phyloP scores from a whole-genome alignment of 1,140 invertebrate genomes.

The Drosophila auraria region DNA sequence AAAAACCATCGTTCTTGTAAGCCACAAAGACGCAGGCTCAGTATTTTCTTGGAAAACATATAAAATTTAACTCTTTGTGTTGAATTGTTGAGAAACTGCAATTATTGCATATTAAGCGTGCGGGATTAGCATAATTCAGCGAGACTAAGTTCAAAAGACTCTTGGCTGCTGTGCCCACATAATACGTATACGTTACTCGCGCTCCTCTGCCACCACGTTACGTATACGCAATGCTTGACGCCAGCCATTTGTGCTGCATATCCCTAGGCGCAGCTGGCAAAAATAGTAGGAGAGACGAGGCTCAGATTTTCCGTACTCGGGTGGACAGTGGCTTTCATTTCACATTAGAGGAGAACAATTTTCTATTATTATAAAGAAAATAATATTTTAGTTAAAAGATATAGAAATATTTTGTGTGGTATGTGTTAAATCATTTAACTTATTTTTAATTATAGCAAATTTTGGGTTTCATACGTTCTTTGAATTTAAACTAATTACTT shows the following conservation, averaged over 20 bases:
- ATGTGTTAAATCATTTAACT: too few species aligned
- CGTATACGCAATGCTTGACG: constrained; percentile 51
- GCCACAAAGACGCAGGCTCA: constrained; percentile 24
- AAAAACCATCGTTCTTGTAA: constrained; percentile 8
- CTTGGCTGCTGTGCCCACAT: constrained; percentile 10
- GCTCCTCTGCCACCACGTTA: constrained; percentile 1
- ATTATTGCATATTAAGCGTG: constrained; percentile 66
- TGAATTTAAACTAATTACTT: too few species aligned
- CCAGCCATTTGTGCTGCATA: constrained; percentile 74
- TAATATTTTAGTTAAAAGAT: too few species aligned
- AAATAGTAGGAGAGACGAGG: constrained; percentile 25
- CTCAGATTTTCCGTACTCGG: constrained; percentile 23
- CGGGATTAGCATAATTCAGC: constrained; percentile 58
- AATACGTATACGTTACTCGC: constrained; percentile 47
- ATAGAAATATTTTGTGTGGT: too few species aligned
- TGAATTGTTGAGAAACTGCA: constrained; percentile 57
- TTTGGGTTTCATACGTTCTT: too few species aligned
- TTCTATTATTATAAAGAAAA: too few species aligned
- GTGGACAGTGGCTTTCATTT: not conserved
- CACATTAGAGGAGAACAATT: too few species aligned
- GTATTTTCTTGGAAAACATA: constrained; percentile 15
- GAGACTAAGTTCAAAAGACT: constrained; percentile 6
- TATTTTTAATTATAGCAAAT: not conserved
- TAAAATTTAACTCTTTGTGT: constrained; percentile 1
- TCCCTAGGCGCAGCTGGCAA: constrained; percentile 70